Evolutionary conservation across 2,888 invertebrate genomes (phyloP), one percentile per base, ranked within the genome.

Genomic region (Synergus umbraculus): DNA sequence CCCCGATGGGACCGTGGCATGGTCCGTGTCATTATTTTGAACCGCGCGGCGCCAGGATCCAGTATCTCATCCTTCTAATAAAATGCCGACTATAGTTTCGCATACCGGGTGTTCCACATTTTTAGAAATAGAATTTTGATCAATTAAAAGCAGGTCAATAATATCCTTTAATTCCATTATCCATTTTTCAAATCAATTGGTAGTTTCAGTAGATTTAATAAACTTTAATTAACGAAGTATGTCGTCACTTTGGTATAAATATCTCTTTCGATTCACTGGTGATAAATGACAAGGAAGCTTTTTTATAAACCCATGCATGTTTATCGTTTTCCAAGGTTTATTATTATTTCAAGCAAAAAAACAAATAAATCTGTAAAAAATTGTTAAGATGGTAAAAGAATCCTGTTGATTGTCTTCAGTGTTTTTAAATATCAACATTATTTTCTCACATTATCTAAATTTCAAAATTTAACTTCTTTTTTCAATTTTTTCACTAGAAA

Each of bases 21-120:
- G 85, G 87, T 85, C 89, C 88, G 89, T 91, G 91, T 91, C 91
- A 91, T 91, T 91, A 91, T 90, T 91, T 90, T 86, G 88, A 88
- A 89, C 88, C 88, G 89, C 88, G 88, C 90, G 91, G 91, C 91
- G 91, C 91, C 91, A 91, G 88, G 88, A 89, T 85, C 90, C 88
- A 89, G 88, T 91, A 90, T 89, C 89, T 91, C 90, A 90, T 91
- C 88, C 89, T 87, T 88, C 86, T 84, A 84, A 86, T 87, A 83
- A 89, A 89, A 89, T 85, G 87, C 87, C 84, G 80, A 82, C 86
- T 86, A 83, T 80, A 81, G 83, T 83, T 82, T 81, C 80, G 78
- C 81, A 78, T 89, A 90, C 85, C 88, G 88, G 90, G 90, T 91
- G 90, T 86, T 83, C 77, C 69, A 78, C 73, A 77, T 13, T 73